Percentiles rank a stretch among this genome's conserved stretches.
Evolutionary conservation across 2,113 vertebrate species (phyloP).

Genomic region (Engystomops pustulosus): DNA sequence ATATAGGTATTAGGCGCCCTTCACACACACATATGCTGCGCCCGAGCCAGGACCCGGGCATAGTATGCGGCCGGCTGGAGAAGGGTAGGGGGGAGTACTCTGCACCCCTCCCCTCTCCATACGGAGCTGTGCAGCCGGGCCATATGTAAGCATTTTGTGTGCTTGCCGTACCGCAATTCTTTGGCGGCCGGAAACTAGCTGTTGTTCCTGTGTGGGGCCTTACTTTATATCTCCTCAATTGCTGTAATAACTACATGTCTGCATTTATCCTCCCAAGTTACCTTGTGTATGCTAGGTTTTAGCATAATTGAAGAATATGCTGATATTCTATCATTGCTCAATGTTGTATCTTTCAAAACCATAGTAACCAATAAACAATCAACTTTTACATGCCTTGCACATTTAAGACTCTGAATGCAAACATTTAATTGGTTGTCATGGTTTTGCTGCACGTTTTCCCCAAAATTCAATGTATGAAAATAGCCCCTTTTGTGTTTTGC

Average conservation of each 20-base stretch:
- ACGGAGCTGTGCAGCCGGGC: too few species aligned
- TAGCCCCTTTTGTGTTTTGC: neutral
- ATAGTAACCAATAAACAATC: constrained; percentile 2
- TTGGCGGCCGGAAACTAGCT: too few species aligned
- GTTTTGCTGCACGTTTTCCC: neutral
- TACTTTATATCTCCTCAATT: neutral
- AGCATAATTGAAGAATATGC: neutral
- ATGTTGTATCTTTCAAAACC: neutral
- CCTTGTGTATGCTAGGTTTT: neutral
- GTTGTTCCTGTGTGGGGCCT: too few species aligned
- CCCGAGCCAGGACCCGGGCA: too few species aligned
- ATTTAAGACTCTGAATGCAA: neutral
- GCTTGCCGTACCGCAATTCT: too few species aligned
- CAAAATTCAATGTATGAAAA: neutral
- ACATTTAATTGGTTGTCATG: constrained; percentile 19
- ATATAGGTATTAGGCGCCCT: too few species aligned
- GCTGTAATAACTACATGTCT: neutral
- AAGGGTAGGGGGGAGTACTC: too few species aligned
- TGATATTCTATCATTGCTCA: neutral
- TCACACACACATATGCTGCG: too few species aligned
- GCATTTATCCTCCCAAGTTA: neutral
- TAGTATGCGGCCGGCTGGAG: too few species aligned
- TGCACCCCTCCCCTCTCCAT: too few species aligned
- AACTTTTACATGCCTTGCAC: neutral
- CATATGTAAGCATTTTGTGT: too few species aligned